Evolutionary conservation across 2,797 vertebrate genomes (phyloP), one percentile per base, ranked within the genome.

Genomic region (Okamejei kenojei): DNA sequence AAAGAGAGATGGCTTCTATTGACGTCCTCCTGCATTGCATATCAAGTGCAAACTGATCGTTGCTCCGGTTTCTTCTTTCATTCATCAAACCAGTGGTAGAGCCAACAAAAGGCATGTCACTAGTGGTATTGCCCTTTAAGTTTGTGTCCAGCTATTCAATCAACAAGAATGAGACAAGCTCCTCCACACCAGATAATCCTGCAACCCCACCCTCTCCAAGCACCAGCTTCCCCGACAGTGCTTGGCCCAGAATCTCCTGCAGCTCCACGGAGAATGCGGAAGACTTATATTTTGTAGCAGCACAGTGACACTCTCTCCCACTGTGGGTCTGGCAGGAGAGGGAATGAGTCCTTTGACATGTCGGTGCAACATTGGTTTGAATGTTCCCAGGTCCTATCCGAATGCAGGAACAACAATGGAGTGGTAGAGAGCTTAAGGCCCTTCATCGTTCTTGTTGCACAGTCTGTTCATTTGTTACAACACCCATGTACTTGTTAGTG

Each of bases 401-500:
- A 23, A 73, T 10, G 86, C 65, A 73, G 11, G 35, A 26, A 35
- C 17, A 21, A n/a, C 29, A 35, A 10, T 11, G 63, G 38, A 10
- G 81, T 11, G 77, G n/a, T 32, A 15, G 84, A 17, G 17, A 19
- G 3, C 8, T n/a, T 35, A 63, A 35, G 63, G 17, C 7, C 17
- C 7, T 74, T 92, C 90, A 92, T 29, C 73, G 45, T 63, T 74
- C 71, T 54, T 92, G 38, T 1, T 92, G 68, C 4, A 45, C 13
- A 21, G 10, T 73, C 71, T 76, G 90, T 29, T 99, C 97, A 94
- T 98, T 97, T 38, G 96, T 95, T 95, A 98, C 93, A 94, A 97
- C 96, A 93, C 98, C 99, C 99, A 99, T 98, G 96, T 99, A 97
- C 93, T 97, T 96, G 96, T 99, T 99, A 94, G 98, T 98, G 94